phyloP scores from a whole-genome alignment of 2,113 vertebrate species.

The Xiphorhynchus elegans region DNA sequence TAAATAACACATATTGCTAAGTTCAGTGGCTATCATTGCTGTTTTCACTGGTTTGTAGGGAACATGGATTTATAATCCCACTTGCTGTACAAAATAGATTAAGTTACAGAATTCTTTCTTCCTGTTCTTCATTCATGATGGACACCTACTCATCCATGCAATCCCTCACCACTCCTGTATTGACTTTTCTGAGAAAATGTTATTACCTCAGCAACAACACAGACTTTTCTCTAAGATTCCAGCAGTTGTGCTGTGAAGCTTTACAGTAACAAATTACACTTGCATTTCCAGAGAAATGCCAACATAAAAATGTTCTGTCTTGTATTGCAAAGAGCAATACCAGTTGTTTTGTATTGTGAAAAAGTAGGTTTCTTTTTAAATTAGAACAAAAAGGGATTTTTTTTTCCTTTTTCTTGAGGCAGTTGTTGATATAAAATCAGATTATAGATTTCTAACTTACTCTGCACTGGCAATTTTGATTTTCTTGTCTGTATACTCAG shows the following conservation, averaged over 20 bases:
- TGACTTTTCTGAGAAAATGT: not conserved
- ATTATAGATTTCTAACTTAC: not conserved
- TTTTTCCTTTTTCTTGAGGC: not conserved
- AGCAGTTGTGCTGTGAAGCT: not conserved
- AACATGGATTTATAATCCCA: not conserved
- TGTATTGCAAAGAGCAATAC: not conserved
- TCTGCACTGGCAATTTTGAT: not conserved
- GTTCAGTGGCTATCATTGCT: not conserved
- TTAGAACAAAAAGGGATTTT: not conserved
- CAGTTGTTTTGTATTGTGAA: not conserved
- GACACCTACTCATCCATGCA: not conserved
- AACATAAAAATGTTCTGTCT: not conserved
- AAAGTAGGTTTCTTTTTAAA: not conserved
- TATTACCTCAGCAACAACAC: not conserved
- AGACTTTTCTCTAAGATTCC: not conserved
- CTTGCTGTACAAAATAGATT: not conserved
- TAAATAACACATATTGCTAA: not conserved
- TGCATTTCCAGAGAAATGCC: not conserved
- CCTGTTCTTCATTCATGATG: not conserved
- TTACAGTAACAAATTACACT: not conserved
- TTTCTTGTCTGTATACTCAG: not conserved
- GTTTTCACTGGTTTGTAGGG: not conserved
- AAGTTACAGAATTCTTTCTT: not conserved
- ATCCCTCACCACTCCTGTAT: not conserved
- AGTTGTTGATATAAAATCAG: not conserved